phyloP scores from a whole-genome alignment of 2,113 vertebrate genomes.

The Carassius carassius region DNA sequence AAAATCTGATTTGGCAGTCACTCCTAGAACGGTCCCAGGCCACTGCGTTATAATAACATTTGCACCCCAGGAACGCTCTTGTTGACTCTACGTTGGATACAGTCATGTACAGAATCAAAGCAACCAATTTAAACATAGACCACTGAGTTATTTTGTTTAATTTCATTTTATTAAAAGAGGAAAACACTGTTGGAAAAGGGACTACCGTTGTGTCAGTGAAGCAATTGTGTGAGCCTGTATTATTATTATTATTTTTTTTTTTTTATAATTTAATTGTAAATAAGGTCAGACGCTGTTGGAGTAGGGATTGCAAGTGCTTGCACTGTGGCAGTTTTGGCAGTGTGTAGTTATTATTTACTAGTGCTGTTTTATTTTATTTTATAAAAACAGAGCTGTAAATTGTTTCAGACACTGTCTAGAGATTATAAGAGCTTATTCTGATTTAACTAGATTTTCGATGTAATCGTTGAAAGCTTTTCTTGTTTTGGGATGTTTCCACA shows the following conservation, averaged over 20 bases:
- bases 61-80: not conserved
- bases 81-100: not conserved
- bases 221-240: too few species aligned
- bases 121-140: conserved; percentile 12
- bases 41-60: conserved; percentile 7
- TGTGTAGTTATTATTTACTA: not conserved
- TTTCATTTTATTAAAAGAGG: too few species aligned
- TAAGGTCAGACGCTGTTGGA: not conserved
- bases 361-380: not conserved
- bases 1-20: not conserved
- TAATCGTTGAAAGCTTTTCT: not conserved
- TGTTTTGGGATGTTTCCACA: not conserved
- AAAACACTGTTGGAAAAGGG: too few species aligned
- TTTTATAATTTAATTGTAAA: not conserved
- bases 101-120: not conserved
- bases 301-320: not conserved
- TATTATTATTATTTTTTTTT: too few species aligned
- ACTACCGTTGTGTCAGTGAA: too few species aligned
- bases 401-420: not conserved
- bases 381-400: not conserved
- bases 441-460: not conserved
- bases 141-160: not conserved
- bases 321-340: not conserved
- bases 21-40: not conserved
- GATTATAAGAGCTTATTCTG: not conserved